A percentile compares a stretch with the other conserved stretches of the same genome.
Conservation (phyloP, 2,113 vertebrate species). For the Athene cunicularia region DNA sequence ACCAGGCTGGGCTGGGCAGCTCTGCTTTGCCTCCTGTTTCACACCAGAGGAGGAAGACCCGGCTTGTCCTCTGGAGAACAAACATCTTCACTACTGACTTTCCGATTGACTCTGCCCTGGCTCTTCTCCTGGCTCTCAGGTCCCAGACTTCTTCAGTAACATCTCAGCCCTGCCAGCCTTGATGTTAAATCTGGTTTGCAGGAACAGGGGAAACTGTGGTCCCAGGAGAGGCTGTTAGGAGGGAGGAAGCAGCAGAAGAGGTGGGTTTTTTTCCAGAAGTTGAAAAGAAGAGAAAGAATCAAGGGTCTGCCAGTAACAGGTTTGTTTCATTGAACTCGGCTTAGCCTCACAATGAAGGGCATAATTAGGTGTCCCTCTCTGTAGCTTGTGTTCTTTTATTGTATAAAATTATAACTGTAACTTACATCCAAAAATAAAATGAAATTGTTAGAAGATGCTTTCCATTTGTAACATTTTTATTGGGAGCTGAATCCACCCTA, state of each 20-base stretch:
- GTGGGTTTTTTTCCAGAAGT: not conserved
- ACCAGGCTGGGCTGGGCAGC: not conserved
- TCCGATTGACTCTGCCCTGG: not conserved
- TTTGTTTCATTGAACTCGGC: not conserved
- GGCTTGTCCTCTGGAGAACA: not conserved
- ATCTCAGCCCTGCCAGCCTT: not conserved
- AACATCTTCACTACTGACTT: not conserved
- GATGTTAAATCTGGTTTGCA: rapidly evolving
- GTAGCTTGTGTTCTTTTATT: not conserved
- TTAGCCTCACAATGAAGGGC: not conserved
- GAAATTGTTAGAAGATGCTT: not conserved
- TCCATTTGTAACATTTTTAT: not conserved
- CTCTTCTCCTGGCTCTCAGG: not conserved
- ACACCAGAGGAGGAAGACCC: not conserved
- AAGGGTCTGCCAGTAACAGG: not conserved
- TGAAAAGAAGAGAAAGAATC: not conserved
- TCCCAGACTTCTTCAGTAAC: not conserved
- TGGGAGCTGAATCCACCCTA: not conserved
- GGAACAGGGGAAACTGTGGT: not conserved
- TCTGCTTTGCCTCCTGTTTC: not conserved
- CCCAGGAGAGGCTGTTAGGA: not conserved
- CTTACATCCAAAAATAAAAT: not conserved
- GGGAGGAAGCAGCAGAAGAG: not conserved
- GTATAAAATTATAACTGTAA: not conserved
- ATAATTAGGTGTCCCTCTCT: not conserved